Evolutionary conservation across 2,113 vertebrate genomes (phyloP).

Genomic region (Scortum barcoo): DNA sequence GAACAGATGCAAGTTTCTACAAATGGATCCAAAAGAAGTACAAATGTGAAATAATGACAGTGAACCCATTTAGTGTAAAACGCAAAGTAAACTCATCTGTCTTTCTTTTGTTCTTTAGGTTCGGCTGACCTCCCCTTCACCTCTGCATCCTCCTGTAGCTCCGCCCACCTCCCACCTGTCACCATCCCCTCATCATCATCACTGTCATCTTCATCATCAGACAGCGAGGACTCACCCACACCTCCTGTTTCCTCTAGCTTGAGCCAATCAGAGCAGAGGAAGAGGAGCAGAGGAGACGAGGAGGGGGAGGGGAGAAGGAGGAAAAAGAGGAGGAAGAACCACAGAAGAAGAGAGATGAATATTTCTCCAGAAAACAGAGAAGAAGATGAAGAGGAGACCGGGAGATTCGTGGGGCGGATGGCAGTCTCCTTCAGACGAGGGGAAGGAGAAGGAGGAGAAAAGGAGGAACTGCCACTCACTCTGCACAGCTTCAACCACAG

Average conservation of each 20-base stretch:
- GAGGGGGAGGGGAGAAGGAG: neutral
- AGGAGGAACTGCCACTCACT: conserved; percentile 17
- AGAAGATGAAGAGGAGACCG: conserved; percentile 9
- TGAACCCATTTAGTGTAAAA: no score
- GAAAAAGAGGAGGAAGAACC: conserved; percentile 49
- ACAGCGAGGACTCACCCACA: neutral
- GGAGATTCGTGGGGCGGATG: conserved; percentile 70
- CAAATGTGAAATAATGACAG: no score
- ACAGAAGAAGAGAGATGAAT: neutral
- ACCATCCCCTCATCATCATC: conserved; percentile 2
- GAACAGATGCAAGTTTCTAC: no score
- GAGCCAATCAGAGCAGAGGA: conserved; percentile 46
- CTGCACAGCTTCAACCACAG: conserved; percentile 46
- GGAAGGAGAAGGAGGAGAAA: conserved; percentile 1
- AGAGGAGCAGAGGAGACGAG: neutral
- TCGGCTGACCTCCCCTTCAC: neutral
- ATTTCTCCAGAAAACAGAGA: neutral
- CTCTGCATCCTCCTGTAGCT: neutral
- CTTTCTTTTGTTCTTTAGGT: neutral
- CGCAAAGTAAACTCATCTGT: no score
- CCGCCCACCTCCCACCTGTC: neutral
- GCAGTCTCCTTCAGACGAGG: conserved; percentile 37
- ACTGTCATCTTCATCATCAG: conserved; percentile 22
- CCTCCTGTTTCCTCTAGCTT: neutral
- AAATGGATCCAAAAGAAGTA: no score